Evolutionary conservation across 2,113 vertebrate genomes (phyloP).

Genomic region (Hippocampus barbouri): DNA sequence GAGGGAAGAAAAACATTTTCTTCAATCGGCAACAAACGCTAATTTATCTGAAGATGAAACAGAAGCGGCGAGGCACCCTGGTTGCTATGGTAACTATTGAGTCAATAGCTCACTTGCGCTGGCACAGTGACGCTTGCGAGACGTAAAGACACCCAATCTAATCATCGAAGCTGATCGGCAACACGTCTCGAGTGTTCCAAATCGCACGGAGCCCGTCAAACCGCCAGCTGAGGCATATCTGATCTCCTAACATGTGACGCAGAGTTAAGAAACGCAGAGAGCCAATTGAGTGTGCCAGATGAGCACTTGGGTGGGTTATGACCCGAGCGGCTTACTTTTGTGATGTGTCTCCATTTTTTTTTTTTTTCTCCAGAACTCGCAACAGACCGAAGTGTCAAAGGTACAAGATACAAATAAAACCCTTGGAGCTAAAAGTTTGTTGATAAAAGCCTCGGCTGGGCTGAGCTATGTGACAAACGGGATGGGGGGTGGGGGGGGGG

Average conservation of each 20-base stretch:
- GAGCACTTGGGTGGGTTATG: slow-evolving; percentile 21
- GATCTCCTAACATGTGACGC: slow-evolving; percentile 31
- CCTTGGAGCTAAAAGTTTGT: background rate
- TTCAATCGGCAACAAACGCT: slow-evolving; percentile 55
- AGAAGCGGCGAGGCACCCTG: slow-evolving; percentile 62
- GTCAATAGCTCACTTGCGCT: slow-evolving; percentile 63
- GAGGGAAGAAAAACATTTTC: slow-evolving; percentile 38
- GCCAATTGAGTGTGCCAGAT: slow-evolving; percentile 13
- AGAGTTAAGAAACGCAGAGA: slow-evolving; percentile 26
- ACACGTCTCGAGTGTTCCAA: slow-evolving; percentile 52
- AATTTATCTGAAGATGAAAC: slow-evolving; percentile 70
- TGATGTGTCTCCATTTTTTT: background rate
- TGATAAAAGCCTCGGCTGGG: background rate
- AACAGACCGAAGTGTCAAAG: slow-evolving; percentile 2
- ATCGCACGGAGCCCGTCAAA: slow-evolving; percentile 60
- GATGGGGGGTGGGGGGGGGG: background rate
- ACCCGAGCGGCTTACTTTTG: slow-evolving; percentile 17
- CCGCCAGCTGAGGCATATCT: slow-evolving; percentile 43
- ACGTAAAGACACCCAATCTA: slow-evolving; percentile 60
- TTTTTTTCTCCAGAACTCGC: background rate
- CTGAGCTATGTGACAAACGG: background rate
- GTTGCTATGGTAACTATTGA: slow-evolving; percentile 71
- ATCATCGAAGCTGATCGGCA: slow-evolving; percentile 54
- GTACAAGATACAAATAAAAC: background rate
- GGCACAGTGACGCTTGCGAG: slow-evolving; percentile 51